Conservation (phyloP, 2,888 invertebrate genomes). For the Caprella mutica region DNA sequence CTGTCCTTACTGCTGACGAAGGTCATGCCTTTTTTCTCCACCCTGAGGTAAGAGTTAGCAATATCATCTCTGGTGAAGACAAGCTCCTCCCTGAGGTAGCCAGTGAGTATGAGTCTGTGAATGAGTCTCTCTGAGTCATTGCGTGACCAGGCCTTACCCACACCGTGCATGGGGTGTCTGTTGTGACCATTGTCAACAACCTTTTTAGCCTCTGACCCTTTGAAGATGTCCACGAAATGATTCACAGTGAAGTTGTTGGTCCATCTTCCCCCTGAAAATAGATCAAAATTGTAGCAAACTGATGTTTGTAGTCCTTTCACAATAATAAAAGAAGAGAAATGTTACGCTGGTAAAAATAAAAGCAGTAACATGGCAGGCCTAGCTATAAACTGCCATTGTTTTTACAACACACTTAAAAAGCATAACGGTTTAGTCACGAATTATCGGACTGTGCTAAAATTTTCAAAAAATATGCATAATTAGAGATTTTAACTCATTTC, state of each 20-base stretch:
- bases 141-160: conserved; percentile 55
- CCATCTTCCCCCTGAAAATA: conserved; percentile 27
- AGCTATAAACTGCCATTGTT: too few species aligned
- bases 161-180: conserved; percentile 53
- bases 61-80: conserved; percentile 60
- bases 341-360: too few species aligned
- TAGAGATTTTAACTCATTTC: too few species aligned
- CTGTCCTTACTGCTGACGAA: conserved; percentile 43
- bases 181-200: conserved; percentile 48
- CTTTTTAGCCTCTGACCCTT: conserved; percentile 57
- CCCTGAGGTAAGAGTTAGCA: conserved; percentile 66
- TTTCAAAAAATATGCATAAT: too few species aligned
- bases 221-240: conserved; percentile 65
- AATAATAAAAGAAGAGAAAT: too few species aligned
- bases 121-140: conserved; percentile 68
- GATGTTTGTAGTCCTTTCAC: too few species aligned
- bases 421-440: too few species aligned
- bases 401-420: too few species aligned
- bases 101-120: conserved; percentile 67
- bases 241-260: conserved; percentile 54
- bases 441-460: too few species aligned
- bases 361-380: too few species aligned
- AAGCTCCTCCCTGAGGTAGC: conserved; percentile 61
- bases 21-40: conserved; percentile 58
- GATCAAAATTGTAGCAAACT: too few species aligned